Base-by-base conservation (phyloP, 1,140 invertebrate genomes). In the Ladona fulva region DNA sequence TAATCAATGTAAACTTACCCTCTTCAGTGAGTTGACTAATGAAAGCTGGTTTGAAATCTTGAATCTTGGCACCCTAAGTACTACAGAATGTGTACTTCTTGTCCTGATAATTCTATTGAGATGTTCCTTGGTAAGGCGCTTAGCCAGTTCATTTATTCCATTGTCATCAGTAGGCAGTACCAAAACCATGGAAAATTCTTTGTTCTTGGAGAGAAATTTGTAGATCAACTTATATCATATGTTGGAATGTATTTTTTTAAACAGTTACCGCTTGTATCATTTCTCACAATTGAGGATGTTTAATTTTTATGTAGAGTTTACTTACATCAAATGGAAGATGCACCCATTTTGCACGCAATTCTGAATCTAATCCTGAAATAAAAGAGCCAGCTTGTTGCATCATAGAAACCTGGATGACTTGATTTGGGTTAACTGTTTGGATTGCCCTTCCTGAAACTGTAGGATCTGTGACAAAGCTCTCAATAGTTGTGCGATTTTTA, bases 401-500 rank as follows among this genome's bases (percentile, higher is more conserved):
- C 82, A 84, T 83, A 44, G 81, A 80, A 77, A 86, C 85, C 78
- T 82, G 82, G 5, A 19, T 66, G 5, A 22, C n/a, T 66, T 66
- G 52, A 19, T 66, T 3, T 16, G 52, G 52, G 3, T 22, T 1
- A 19, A 22, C 14, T 3, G 1, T 19, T 19, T 66, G n/a, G 22
- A 83, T 80, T 1, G 75, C 78, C 16, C 81, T 80, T 7, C 29
- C 80, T 66, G 52, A 66, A 66, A 66, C n/a, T 1, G 25, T 75
- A 59, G 80, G 79, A 11, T 59, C 81, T 25, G 82, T 42, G 75
- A 80, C 80, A 79, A 86, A 86, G 14, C 79, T 74, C 77, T 80
- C 79, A 12, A 76, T 75, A 19, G 77, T 74, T 0, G 85, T 86
- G 1, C 77, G 25, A 7, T 77, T 25, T 12, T 78, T 66, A 78